Conservation (phyloP, 2,797 vertebrate species). For the Erethizon dorsatum region DNA sequence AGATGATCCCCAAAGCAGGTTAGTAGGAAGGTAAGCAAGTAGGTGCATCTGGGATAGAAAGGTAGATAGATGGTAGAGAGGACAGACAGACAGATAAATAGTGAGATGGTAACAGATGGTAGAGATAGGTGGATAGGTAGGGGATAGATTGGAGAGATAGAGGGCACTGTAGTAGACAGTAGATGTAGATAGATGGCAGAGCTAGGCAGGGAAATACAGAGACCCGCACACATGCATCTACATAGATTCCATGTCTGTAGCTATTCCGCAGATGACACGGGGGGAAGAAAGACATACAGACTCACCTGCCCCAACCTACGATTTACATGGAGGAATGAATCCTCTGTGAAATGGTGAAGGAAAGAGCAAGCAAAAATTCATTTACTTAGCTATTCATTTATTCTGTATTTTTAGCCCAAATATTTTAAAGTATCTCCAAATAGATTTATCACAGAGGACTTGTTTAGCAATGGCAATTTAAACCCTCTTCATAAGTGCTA, state of each 20-base stretch:
- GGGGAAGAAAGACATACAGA: background rate
- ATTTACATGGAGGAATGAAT: background rate
- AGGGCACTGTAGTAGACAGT: background rate
- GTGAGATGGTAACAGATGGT: background rate
- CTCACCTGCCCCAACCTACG: background rate
- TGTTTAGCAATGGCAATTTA: background rate
- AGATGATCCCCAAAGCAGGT: background rate
- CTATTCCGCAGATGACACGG: background rate
- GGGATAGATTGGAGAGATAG: background rate
- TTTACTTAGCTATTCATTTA: background rate
- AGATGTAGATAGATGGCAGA: background rate
- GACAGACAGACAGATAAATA: too few relatives aligned
- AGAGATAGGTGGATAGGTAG: background rate
- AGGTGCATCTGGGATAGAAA: background rate
- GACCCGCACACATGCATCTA: rapidly evolving
- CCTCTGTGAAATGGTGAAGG: background rate
- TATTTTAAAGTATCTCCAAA: constrained; percentile 23
- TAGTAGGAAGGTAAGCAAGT: background rate
- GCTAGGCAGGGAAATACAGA: background rate
- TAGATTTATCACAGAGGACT: background rate
- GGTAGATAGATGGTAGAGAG: background rate
- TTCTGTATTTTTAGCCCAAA: background rate
- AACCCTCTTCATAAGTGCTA: background rate
- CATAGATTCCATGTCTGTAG: background rate
- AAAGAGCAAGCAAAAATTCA: background rate